These are phyloP conservation scores for Vultur gryphus DNA, from an alignment of 2,797 vertebrate genomes.

Conservation along the genomic window DNA sequence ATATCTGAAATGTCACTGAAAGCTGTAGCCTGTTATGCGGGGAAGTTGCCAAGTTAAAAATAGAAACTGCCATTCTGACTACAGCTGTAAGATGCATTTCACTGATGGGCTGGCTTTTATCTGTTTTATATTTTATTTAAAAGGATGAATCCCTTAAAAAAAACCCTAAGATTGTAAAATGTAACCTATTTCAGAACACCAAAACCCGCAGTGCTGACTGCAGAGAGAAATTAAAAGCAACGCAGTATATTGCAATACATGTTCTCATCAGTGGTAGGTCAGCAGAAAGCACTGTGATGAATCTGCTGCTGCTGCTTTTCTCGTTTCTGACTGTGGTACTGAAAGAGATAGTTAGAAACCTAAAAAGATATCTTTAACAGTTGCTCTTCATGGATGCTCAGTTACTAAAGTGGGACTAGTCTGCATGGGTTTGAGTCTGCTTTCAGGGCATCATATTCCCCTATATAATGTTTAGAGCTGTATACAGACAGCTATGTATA, in stretches of 20 bases:
- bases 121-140: conserved; percentile 40
- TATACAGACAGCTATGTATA: background rate
- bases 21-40: conserved; percentile 27
- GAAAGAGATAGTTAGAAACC: background rate
- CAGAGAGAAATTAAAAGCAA: conserved; percentile 12
- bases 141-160: background rate
- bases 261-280: background rate
- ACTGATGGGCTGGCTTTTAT: conserved; percentile 43
- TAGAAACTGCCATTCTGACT: conserved; percentile 51
- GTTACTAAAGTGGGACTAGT: background rate
- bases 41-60: conserved; percentile 65
- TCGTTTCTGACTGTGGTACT: background rate
- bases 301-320: background rate
- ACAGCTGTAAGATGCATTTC: conserved; percentile 41
- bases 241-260: background rate
- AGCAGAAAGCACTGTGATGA: conserved; percentile 1
- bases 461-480: background rate
- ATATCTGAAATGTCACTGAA: conserved; percentile 54
- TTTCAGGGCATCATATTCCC: background rate
- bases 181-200: background rate
- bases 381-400: background rate
- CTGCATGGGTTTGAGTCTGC: background rate
- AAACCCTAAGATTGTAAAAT: background rate
- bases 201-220: background rate
- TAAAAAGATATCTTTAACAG: background rate